These are phyloP conservation scores for Serilophus lunatus DNA, from an alignment of 2,113 vertebrate genomes.

Conservation along the genomic window DNA sequence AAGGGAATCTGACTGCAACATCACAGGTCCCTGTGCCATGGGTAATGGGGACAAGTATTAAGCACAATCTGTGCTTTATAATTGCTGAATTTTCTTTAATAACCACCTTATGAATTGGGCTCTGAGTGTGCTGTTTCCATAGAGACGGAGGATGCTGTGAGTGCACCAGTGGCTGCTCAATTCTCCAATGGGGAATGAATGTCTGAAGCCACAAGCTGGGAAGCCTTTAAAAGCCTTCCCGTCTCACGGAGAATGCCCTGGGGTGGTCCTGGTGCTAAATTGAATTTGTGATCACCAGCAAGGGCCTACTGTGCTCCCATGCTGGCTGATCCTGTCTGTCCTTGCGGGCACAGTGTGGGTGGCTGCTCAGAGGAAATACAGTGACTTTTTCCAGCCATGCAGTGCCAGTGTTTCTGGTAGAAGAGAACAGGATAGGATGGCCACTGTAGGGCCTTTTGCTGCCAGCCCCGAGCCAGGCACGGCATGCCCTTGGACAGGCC, in stretches of 20 bases:
- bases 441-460: background rate
- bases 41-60: background rate
- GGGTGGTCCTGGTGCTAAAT: background rate
- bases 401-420: background rate
- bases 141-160: background rate
- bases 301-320: background rate
- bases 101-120: background rate
- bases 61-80: background rate
- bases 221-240: background rate
- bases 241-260: background rate
- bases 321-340: background rate
- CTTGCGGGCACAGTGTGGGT: accelerated
- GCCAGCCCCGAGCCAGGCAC: accelerated
- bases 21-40: too few relatives aligned
- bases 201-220: background rate
- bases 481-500: background rate
- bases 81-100: background rate
- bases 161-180: accelerated
- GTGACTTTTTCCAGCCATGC: background rate
- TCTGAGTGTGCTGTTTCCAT: background rate
- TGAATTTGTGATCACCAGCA: background rate
- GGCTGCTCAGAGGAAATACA: background rate
- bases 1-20: background rate
- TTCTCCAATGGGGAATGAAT: background rate
- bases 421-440: background rate